Evolutionary conservation across 2,888 invertebrate species (phyloP), one percentile per base, ranked within the genome.

Genomic region (Drosophila gaucha): DNA sequence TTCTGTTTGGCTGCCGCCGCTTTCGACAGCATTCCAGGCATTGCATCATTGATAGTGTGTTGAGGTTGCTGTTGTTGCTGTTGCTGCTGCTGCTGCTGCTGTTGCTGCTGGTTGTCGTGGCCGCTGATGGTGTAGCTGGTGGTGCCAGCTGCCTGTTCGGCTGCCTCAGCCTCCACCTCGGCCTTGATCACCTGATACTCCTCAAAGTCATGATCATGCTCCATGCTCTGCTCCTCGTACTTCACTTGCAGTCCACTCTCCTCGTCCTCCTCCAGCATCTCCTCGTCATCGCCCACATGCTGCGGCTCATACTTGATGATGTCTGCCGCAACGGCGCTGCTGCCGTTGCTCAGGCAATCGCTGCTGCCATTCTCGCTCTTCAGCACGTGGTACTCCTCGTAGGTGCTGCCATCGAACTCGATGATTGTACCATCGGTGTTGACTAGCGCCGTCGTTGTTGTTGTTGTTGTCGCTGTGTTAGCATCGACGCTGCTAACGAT

Each of bases 1-100:
- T 91, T 91, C 57, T 91, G 91, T 41, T 91, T 91, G 20, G 83
- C 77, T 4, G 87, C 87, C 14, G 78, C 65, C 44, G 78, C 67
- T 36, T 83, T 78, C 8, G 83, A 69, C 35, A 71, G 60, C 68
- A 63, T 65, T 3, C 67, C 71, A 5, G 80, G 74, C 30, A 78
- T 24, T 9, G 70, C 62, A 67, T 74, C 76, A 52, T 75, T 74
- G n/a, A 70, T 74, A 28, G 30, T 14, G 4, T 67, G 73, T 6
- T 65, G 66, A 2, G 51, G 62, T 1, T 71, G 69, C 22, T 44
- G 62, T 0, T 67, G 68, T 2, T 60, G 67, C 0, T 69, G 69
- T 0, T 51, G 57, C 4, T 65, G 74, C 0, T 39, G 38, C 1
- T 64, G 58, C 12, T 71, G 51, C 12, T 65, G 64, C 8, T 64